Base-by-base conservation (phyloP, 35 echinoderm and acorn worm species). In the Patiria miniata region DNA sequence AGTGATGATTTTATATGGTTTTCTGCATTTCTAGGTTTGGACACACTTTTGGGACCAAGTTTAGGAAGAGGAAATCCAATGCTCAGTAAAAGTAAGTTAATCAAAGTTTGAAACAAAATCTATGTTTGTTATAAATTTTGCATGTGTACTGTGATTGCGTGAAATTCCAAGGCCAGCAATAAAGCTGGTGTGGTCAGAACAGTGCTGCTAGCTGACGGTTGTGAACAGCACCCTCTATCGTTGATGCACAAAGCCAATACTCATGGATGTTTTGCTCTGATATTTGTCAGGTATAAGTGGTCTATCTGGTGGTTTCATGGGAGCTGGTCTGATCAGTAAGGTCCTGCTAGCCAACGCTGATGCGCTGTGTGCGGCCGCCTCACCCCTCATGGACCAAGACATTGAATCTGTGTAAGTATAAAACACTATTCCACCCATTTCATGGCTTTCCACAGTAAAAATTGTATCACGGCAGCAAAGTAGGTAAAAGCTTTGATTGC, bases 371-470 rank as follows among this genome's bases (percentile, higher is more conserved):
- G 96, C 96, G 8, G 89, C 96, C 2, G 96, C 93, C 28, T 99
- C 96, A 16, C 96, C 96, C 2, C 93, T 99, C 19, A 99, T 99
- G 96, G 96, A 99, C 83, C 92, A 99, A 83, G 93, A 90, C 61
- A 79, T 94, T 7, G 89, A 94, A 26, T 83, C 69, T 89, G 96
- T 99, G 96, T 99, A 83, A 99, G 96, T 99, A 40, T 23, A 32
- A 83, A 16, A 23, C 4, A 40, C n/a, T n/a, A n/a, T n/a, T n/a
- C n/a, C n/a, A n/a, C n/a, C n/a, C n/a, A n/a, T n/a, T n/a, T n/a
- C n/a, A n/a, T n/a, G n/a, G n/a, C n/a, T n/a, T n/a, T n/a, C n/a
- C n/a, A n/a, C n/a, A n/a, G n/a, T n/a, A n/a, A n/a, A n/a, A n/a
- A n/a, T n/a, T n/a, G n/a, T n/a, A n/a, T n/a, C n/a, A n/a, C n/a